phyloP scores from a whole-genome alignment of 2,113 vertebrate genomes.

The Oncorhynchus gorbuscha region DNA sequence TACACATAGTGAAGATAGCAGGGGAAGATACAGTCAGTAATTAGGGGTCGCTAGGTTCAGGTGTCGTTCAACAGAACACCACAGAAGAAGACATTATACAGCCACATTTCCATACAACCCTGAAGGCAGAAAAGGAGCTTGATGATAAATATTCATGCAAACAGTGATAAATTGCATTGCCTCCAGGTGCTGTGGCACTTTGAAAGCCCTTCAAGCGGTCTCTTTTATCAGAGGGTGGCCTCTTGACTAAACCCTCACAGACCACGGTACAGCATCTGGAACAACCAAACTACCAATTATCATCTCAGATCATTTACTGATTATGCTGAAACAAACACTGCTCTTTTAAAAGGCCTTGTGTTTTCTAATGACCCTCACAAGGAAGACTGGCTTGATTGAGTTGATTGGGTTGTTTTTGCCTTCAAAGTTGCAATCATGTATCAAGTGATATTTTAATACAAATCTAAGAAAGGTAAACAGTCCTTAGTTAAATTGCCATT shows the following conservation, averaged over 20 bases:
- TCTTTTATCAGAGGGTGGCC: conserved; percentile 64
- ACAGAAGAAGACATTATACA: conserved; percentile 54
- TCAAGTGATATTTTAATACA: no score
- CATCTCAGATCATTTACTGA: conserved; percentile 69
- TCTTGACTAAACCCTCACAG: conserved; percentile 52
- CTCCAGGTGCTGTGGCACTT: conserved; percentile 61
- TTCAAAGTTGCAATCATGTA: no score
- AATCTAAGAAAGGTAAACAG: no score
- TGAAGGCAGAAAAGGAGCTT: conserved; percentile 40
- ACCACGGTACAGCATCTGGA: conserved; percentile 44
- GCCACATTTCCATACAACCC: conserved; percentile 51
- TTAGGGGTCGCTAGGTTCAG: conserved; percentile 68
- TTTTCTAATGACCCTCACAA: conserved; percentile 65
- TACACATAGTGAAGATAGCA: not conserved
- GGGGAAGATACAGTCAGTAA: conserved; percentile 54
- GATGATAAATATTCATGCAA: conserved; percentile 67
- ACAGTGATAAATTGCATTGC: conserved; percentile 64
- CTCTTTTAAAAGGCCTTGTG: conserved; percentile 65
- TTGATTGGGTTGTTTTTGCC: conserved; percentile 63
- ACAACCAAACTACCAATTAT: conserved; percentile 69
- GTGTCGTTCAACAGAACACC: conserved; percentile 60
- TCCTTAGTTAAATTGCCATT: no score
- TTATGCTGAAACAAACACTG: conserved; percentile 72
- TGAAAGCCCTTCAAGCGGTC: conserved; percentile 61
- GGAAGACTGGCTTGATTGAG: conserved; percentile 39